phyloP scores from a whole-genome alignment of 1,140 invertebrate species.

The Nylanderia fulva region DNA sequence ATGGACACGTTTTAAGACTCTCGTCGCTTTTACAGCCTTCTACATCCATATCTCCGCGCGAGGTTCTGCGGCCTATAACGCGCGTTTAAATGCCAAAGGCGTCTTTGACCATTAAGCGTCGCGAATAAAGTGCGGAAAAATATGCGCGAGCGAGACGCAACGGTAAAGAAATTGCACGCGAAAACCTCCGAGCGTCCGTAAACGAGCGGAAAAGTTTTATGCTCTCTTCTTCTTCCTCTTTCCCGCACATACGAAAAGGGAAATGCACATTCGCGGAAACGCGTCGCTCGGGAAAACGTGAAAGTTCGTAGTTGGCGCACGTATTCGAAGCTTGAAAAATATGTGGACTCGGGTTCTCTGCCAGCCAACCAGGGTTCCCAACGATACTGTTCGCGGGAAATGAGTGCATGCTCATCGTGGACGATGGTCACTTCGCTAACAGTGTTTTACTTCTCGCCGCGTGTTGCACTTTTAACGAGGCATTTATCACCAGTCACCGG shows the following conservation, averaged over 20 bases:
- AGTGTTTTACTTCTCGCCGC: slow-evolving; percentile 30
- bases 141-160: slow-evolving; percentile 41
- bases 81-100: slow-evolving; percentile 48
- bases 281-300: slow-evolving; percentile 46
- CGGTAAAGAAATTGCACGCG: slow-evolving; percentile 57
- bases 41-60: background rate
- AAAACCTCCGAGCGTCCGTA: slow-evolving; percentile 53
- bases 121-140: slow-evolving; percentile 53
- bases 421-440: slow-evolving; percentile 22
- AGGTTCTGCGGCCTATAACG: slow-evolving; percentile 27
- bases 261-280: slow-evolving; percentile 58
- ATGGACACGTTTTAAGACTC: slow-evolving; percentile 22
- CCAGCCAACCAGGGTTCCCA: slow-evolving; percentile 18
- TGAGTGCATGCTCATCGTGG: slow-evolving; percentile 32
- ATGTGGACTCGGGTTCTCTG: slow-evolving; percentile 25
- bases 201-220: slow-evolving; percentile 62
- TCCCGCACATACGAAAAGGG: background rate
- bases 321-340: slow-evolving; percentile 61
- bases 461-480: slow-evolving; percentile 46
- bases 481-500: slow-evolving; percentile 36
- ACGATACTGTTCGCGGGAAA: slow-evolving; percentile 42
- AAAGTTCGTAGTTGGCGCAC: slow-evolving; percentile 64
- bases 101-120: slow-evolving; percentile 55
- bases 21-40: slow-evolving; percentile 38
- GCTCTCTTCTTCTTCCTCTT: slow-evolving; percentile 22